Evolutionary conservation across 1,140 invertebrate species (phyloP).

Genomic region (Episyrphus balteatus): DNA sequence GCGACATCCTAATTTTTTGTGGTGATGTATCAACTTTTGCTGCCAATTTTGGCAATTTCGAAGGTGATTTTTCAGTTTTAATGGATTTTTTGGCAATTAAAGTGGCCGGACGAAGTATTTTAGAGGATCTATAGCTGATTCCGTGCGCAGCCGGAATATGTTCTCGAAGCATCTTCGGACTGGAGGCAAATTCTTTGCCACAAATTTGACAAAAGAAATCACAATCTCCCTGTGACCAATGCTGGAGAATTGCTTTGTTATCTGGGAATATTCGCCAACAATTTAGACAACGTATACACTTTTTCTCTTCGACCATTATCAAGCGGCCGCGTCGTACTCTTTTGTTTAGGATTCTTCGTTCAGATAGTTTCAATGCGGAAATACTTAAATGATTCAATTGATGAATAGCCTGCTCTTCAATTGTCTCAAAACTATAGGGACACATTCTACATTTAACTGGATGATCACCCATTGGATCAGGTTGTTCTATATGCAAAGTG

Average conservation of each 20-base stretch:
- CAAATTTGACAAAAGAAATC: slow-evolving; percentile 12
- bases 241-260: slow-evolving; percentile 7
- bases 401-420: slow-evolving; percentile 6
- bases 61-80: not conserved
- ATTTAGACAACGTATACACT: slow-evolving; percentile 10
- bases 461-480: too few species aligned
- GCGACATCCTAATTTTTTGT: slow-evolving; percentile 1
- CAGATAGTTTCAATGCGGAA: not conserved
- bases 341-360: slow-evolving; percentile 4
- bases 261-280: slow-evolving; percentile 7
- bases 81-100: not conserved
- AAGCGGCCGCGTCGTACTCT: slow-evolving; percentile 6
- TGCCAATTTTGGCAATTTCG: not conserved
- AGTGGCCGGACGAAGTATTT: not conserved
- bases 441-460: not conserved
- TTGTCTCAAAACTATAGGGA: not conserved
- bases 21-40: not conserved
- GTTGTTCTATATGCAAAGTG: too few species aligned
- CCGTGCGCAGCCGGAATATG: slow-evolving; percentile 10
- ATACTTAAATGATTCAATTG: slow-evolving; percentile 10
- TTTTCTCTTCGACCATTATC: slow-evolving; percentile 2
- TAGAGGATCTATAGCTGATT: slow-evolving; percentile 6
- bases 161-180: slow-evolving; percentile 6
- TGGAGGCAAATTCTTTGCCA: slow-evolving; percentile 7
- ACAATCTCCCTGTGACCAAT: slow-evolving; percentile 8